Conservation (phyloP, 2,888 invertebrate species). For the Tipula confusa region DNA sequence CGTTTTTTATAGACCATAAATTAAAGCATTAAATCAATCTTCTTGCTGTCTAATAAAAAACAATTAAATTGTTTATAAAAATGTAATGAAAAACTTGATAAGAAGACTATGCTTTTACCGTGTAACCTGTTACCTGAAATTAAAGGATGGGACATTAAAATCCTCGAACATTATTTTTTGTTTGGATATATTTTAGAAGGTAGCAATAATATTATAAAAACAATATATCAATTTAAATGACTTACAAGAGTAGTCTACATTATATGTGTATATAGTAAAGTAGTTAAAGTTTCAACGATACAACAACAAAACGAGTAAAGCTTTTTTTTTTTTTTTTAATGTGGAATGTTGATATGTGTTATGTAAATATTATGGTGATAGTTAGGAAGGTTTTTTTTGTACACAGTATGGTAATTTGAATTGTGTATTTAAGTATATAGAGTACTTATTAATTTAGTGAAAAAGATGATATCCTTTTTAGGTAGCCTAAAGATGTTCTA, state of each 20-base stretch:
- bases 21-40: constrained; percentile 12
- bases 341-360: neutral
- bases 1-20: neutral
- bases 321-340: neutral
- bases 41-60: neutral
- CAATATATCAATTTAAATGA: neutral
- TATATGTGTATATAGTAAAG: neutral
- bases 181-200: neutral
- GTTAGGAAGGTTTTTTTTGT: neutral
- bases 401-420: neutral
- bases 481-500: no score
- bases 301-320: neutral
- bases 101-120: neutral
- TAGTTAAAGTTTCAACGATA: no score
- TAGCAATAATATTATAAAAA: neutral
- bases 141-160: neutral
- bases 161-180: neutral
- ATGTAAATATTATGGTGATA: neutral
- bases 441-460: no score
- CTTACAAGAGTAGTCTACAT: neutral
- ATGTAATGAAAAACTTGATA: neutral
- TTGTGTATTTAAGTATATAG: no score
- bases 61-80: neutral
- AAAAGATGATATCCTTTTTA: no score
- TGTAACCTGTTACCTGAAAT: neutral